A percentile compares a stretch with the other conserved stretches of the same genome.
phyloP scores from a whole-genome alignment of 1,140 invertebrate genomes.

The Lordiphosa mommai region DNA sequence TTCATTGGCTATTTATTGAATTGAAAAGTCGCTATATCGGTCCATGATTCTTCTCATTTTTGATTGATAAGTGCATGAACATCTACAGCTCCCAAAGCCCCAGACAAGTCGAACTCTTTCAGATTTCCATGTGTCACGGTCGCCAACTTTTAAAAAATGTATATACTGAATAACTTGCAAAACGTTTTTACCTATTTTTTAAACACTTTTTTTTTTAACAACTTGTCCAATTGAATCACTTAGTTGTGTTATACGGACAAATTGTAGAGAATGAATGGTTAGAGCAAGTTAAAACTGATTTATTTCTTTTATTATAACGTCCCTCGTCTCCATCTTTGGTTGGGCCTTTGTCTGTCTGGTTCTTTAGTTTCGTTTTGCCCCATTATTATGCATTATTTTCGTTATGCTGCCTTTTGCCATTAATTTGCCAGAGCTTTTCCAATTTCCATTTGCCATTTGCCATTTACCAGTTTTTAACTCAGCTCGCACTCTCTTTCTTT shows the following conservation, averaged over 20 bases:
- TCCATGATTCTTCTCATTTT: too few relatives aligned
- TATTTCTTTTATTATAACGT: slow-evolving; percentile 51
- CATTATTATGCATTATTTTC: slow-evolving; percentile 10
- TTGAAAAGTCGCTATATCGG: too few relatives aligned
- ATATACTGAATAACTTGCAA: too few relatives aligned
- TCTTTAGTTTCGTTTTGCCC: slow-evolving; percentile 2
- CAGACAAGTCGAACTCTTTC: too few relatives aligned
- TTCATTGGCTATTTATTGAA: too few relatives aligned
- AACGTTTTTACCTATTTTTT: too few relatives aligned
- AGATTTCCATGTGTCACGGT: too few relatives aligned
- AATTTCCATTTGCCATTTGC: slow-evolving; percentile 49
- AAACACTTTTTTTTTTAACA: too few relatives aligned
- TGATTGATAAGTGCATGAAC: too few relatives aligned
- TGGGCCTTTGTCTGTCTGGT: not conserved
- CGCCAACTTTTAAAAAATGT: too few relatives aligned
- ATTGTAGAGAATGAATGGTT: not conserved
- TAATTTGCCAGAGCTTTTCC: slow-evolving; percentile 38
- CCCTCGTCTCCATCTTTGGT: not conserved
- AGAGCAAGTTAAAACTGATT: slow-evolving; percentile 52
- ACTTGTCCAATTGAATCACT: not conserved
- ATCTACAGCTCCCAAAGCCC: too few relatives aligned
- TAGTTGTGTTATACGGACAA: not conserved
- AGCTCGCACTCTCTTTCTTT: not conserved
- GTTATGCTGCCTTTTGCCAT: slow-evolving; percentile 5
- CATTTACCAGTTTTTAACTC: slow-evolving; percentile 13